Percentiles rank a stretch among this genome's conserved stretches.
These are phyloP conservation scores for Austrofundulus limnaeus DNA, from an alignment of 2,113 vertebrate species.

Conservation along the genomic window DNA sequence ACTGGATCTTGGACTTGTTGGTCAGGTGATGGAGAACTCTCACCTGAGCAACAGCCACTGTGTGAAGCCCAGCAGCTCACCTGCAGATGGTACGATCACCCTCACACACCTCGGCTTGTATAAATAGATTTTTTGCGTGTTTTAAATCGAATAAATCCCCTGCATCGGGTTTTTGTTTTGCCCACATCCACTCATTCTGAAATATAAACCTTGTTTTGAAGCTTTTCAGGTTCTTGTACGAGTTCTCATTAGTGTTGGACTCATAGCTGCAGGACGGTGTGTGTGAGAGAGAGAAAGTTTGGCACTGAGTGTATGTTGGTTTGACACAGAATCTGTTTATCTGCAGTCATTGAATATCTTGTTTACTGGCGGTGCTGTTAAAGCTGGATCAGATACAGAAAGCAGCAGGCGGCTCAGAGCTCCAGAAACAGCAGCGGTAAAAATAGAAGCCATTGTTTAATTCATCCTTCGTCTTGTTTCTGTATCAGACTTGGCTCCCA, in stretches of 20 bases:
- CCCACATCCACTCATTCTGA: not conserved
- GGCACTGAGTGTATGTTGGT: constrained; percentile 42
- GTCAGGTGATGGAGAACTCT: constrained; percentile 66
- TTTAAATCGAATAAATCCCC: not conserved
- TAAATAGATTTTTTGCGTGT: no score
- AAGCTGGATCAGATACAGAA: constrained; percentile 17
- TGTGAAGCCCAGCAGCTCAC: constrained; percentile 65
- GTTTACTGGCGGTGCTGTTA: constrained; percentile 46
- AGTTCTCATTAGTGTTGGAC: not conserved
- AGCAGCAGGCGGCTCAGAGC: constrained; percentile 18
- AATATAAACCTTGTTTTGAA: no score
- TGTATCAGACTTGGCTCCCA: constrained; percentile 57
- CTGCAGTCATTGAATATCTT: constrained; percentile 52
- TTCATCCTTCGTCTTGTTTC: constrained; percentile 11
- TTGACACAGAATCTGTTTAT: constrained; percentile 53
- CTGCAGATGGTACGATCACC: constrained; percentile 69
- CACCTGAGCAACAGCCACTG: constrained; percentile 72
- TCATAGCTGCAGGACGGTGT: not conserved
- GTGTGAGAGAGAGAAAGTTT: constrained; percentile 7
- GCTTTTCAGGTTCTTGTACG: not conserved
- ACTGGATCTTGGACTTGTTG: constrained; percentile 48
- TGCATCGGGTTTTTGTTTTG: no score
- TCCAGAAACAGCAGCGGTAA: constrained; percentile 16
- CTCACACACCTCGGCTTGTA: no score
- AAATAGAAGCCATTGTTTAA: constrained; percentile 46